phyloP scores from a whole-genome alignment of 1,140 invertebrate species.

The Aphaenogaster rudis region DNA sequence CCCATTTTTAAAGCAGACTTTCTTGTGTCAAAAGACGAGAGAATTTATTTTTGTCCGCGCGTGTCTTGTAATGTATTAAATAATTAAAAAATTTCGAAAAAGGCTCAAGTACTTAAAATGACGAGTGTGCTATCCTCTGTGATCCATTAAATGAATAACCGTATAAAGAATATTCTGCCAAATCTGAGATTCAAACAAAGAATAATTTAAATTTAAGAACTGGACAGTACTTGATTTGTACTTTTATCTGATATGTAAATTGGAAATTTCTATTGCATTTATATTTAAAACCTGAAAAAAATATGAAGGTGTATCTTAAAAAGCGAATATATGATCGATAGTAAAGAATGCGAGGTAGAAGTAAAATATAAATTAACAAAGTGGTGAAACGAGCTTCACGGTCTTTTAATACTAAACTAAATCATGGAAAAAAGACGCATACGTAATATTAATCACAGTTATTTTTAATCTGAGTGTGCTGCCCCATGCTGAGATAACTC shows the following conservation, averaged over 20 bases:
- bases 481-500: conserved; percentile 15
- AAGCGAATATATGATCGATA: background rate
- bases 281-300: background rate
- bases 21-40: conserved; percentile 2
- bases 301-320: background rate
- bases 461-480: conserved; percentile 10
- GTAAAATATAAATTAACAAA: conserved; percentile 29
- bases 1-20: background rate
- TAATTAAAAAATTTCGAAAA: background rate
- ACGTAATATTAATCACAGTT: conserved; percentile 60
- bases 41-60: background rate
- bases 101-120: background rate
- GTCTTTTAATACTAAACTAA: conserved; percentile 18
- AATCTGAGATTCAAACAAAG: background rate
- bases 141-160: background rate
- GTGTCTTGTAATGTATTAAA: background rate
- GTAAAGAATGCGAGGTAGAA: background rate
- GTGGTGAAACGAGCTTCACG: background rate
- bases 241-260: conserved; percentile 42
- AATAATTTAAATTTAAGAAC: background rate
- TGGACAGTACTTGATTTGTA: background rate
- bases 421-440: conserved; percentile 14
- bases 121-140: background rate
- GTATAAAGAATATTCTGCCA: background rate
- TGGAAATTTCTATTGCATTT: conserved; percentile 19